Evolutionary conservation across 1,140 invertebrate genomes (phyloP).

Genomic region (Calephelis virginiensis): DNA sequence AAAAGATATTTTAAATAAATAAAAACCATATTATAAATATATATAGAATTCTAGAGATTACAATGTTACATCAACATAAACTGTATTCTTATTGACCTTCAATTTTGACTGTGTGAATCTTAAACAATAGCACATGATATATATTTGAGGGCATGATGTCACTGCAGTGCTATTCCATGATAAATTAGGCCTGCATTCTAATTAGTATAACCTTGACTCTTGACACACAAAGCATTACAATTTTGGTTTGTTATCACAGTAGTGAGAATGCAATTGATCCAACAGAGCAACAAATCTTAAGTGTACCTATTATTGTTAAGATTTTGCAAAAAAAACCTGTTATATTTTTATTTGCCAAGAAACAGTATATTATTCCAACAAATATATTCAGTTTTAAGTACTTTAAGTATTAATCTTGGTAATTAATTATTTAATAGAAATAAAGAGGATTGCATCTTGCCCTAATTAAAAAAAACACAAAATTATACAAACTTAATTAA

Average conservation of each 20-base stretch:
- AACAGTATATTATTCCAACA: too few species aligned
- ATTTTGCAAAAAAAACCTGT: too few species aligned
- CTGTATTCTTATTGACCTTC: slow-evolving; percentile 35
- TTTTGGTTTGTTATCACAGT: slow-evolving; percentile 5
- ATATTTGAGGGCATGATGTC: slow-evolving; percentile 63
- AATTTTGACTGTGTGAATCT: slow-evolving; percentile 20
- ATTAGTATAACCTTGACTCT: slow-evolving; percentile 28
- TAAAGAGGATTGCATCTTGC: too few species aligned
- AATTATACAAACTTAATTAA: too few species aligned
- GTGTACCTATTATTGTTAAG: too few species aligned
- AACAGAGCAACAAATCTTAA: too few species aligned
- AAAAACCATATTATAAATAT: slow-evolving; percentile 8
- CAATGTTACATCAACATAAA: slow-evolving; percentile 28
- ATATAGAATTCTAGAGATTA: not conserved
- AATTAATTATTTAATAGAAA: too few species aligned
- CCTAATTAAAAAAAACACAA: too few species aligned
- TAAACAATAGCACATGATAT: slow-evolving; percentile 41
- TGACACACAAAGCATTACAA: slow-evolving; percentile 5
- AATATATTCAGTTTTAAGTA: too few species aligned
- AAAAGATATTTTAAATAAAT: not conserved
- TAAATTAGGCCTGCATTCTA: slow-evolving; percentile 31
- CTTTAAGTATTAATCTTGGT: too few species aligned
- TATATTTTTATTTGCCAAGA: too few species aligned
- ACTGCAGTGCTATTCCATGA: slow-evolving; percentile 39
- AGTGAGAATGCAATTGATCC: not conserved